Base-by-base conservation (phyloP, 2,888 invertebrate species). In the Acronicta alni region DNA sequence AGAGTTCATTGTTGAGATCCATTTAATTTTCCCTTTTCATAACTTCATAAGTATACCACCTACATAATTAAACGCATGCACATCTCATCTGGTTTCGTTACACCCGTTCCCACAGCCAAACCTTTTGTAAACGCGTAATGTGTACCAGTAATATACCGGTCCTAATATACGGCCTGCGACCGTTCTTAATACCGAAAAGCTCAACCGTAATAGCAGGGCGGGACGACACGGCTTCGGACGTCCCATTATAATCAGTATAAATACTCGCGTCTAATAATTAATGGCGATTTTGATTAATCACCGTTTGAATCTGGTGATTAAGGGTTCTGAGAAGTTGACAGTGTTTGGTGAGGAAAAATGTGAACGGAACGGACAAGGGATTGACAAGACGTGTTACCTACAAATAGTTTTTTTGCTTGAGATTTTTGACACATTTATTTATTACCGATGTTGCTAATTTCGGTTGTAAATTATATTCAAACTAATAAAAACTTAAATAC, bases 221-320 rank as follows among this genome's bases (percentile, higher is more conserved):
- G 75, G 77, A 61, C 75, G 44, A 67, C 75, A 65, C 71, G 58
- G 46, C 73, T 75, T 67, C 38, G 75, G 65, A 64, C 75, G 63
- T 77, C 77, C 74, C 77, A 75, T 74, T 67, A 74, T 75, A 75
- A 75, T 75, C 75, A 74, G 77, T 74, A 74, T 75, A 77, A 76
- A 76, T 76, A 73, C 75, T 74, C 70, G 26, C 56, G 60, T 75
- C 74, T 75, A 75, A 77, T 71, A 77, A 75, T 71, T 74, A 74
- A 69, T 72, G 67, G 68, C 71, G 71, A 69, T 77, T 75, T 77
- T 75, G 75, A 75, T 75, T 77, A 75, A 75, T 75, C 65, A 70
- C 72, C 39, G 59, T 65, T 72, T 57, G 68, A 61, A 61, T 60
- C 64, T 54, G 37, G 70, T 76, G 74, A 67, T 63, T 58, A 73